phyloP scores from a whole-genome alignment of 1,140 invertebrate genomes.

The Rhopalosiphum padi region DNA sequence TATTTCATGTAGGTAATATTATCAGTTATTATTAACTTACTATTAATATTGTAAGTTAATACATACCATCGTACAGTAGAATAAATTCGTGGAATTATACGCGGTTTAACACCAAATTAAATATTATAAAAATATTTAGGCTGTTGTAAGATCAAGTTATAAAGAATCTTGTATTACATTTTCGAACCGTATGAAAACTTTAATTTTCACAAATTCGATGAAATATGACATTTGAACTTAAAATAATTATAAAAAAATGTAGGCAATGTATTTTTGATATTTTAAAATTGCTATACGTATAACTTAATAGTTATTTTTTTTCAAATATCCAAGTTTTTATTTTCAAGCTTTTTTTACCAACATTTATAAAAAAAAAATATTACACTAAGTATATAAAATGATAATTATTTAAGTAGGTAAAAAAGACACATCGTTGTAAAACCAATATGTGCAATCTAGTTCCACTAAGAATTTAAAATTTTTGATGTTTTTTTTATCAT shows the following conservation, averaged over 20 bases:
- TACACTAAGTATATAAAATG: background rate
- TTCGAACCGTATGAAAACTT: background rate
- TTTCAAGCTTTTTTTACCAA: background rate
- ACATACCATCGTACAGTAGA: too few species aligned
- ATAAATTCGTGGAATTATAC: too few species aligned
- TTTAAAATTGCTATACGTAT: background rate
- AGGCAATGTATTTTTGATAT: background rate
- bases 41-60: background rate
- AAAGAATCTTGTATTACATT: too few species aligned
- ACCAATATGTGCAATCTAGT: background rate
- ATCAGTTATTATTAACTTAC: background rate
- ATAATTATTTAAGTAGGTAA: background rate
- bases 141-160: too few species aligned
- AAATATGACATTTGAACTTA: background rate
- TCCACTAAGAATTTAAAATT: background rate
- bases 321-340: background rate
- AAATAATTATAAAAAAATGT: background rate
- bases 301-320: background rate
- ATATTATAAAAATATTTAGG: too few species aligned
- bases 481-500: background rate
- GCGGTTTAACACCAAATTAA: too few species aligned
- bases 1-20: background rate
- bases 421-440: background rate
- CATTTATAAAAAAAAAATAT: background rate
- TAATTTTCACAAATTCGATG: background rate